phyloP scores from a whole-genome alignment of 2,888 invertebrate species.

The Agonopterix arenella region DNA sequence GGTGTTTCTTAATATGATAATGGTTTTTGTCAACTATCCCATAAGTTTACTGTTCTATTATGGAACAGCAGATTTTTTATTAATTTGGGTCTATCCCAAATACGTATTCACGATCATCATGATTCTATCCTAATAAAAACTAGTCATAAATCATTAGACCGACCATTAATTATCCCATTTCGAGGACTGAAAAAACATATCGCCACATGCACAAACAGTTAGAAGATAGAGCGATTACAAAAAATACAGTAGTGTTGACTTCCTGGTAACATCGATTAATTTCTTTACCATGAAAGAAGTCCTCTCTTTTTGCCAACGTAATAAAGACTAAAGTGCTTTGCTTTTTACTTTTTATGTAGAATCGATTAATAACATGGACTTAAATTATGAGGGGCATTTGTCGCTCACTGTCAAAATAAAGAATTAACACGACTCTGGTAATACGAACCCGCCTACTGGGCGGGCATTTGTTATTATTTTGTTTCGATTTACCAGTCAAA shows the following conservation, averaged over 20 bases:
- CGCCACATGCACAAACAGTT: conserved; percentile 41
- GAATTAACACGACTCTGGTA: conserved; percentile 48
- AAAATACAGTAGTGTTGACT: conserved; percentile 26
- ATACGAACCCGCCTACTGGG: conserved; percentile 60
- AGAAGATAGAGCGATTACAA: conserved; percentile 26
- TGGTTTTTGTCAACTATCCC: too few relatives aligned
- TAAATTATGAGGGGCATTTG: conserved; percentile 52
- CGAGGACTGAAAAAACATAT: conserved; percentile 5
- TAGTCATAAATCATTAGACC: not conserved
- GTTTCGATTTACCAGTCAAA: not conserved
- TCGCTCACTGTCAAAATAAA: conserved; percentile 69
- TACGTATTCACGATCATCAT: too few relatives aligned
- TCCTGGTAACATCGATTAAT: conserved; percentile 55
- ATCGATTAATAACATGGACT: conserved; percentile 46
- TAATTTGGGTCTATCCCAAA: too few relatives aligned
- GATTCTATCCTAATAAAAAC: too few relatives aligned
- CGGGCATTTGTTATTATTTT: conserved; percentile 23
- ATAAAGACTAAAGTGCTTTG: not conserved
- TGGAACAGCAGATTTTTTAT: too few relatives aligned
- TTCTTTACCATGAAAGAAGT: not conserved
- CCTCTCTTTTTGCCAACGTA: conserved; percentile 6
- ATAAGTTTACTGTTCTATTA: too few relatives aligned
- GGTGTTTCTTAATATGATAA: too few relatives aligned
- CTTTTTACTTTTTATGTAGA: conserved; percentile 32
- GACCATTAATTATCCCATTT: conserved; percentile 4